phyloP scores from a whole-genome alignment of 2,797 vertebrate species.

The Echeneis naucrates region DNA sequence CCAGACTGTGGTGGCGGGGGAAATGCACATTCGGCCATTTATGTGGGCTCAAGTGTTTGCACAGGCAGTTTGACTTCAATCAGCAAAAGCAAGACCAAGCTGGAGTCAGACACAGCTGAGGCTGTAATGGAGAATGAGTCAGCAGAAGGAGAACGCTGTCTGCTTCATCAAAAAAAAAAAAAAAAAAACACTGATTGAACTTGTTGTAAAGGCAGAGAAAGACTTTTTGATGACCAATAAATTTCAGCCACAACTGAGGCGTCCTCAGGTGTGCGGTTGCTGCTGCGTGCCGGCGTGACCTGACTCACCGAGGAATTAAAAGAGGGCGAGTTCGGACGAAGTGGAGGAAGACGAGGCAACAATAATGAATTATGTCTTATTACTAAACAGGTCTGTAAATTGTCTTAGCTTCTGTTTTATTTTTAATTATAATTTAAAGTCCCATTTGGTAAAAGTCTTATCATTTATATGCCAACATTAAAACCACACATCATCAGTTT shows the following conservation, averaged over 20 bases:
- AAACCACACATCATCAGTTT: too few relatives aligned
- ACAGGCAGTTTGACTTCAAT: slow-evolving; percentile 12
- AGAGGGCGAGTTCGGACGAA: slow-evolving; percentile 13
- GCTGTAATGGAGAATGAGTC: slow-evolving; percentile 38
- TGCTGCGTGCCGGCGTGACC: too few relatives aligned
- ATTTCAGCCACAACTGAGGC: slow-evolving; percentile 27
- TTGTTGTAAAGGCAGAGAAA: neutral
- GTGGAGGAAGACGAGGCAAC: too few relatives aligned
- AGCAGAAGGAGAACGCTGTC: slow-evolving; percentile 9
- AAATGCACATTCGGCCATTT: slow-evolving; percentile 13
- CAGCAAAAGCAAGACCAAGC: slow-evolving; percentile 26
- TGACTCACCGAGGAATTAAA: slow-evolving; percentile 42
- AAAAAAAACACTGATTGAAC: too few relatives aligned
- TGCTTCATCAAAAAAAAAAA: slow-evolving; percentile 3
- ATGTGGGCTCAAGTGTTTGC: slow-evolving; percentile 29
- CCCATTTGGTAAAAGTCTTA: too few relatives aligned
- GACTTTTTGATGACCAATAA: neutral
- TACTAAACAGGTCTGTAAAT: too few relatives aligned
- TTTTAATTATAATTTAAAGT: too few relatives aligned
- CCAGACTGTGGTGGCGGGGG: slow-evolving; percentile 24
- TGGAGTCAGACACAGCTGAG: slow-evolving; percentile 9
- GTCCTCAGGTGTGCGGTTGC: slow-evolving; percentile 12
- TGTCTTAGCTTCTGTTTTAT: too few relatives aligned
- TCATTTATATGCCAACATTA: too few relatives aligned
- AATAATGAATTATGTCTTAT: too few relatives aligned